Evolutionary conservation across 2,888 invertebrate species (phyloP), one percentile per base, ranked within the genome.

Genomic region (Ditula angustiorana): DNA sequence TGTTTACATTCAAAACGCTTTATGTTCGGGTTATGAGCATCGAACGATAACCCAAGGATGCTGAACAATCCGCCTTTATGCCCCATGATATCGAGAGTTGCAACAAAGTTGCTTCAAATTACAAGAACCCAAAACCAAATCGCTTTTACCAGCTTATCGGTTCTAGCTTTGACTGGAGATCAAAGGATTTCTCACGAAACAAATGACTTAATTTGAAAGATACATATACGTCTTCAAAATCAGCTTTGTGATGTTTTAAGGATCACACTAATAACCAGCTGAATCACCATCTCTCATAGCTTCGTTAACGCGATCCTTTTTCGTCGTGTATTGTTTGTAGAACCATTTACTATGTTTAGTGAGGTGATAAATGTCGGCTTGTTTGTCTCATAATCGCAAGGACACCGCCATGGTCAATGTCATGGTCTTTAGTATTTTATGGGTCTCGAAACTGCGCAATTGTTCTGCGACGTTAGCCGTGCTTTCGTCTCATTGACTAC

Each of bases 331-430:
- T 52, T 61, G 61, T 61, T 47, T 64, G 53, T 30, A 37, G n/a
- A 61, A 46, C 46, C 30, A 58, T 62, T 53, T 59, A 62, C 62
- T 60, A 21, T 47, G 49, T 53, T 62, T 56, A 53, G 58, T 64
- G 63, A 58, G 52, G 52, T 58, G 63, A 58, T 64, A 53, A 46
- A 58, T 24, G 57, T 44, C 47, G 58, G 53, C 68, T 66, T 72
- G 71, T 76, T 73, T 72, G 78, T 75, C 67, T 71, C 67, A 72
- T 59, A 67, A 72, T 72, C 67, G 68, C 84, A 88, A 87, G 86
- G 84, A 83, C 86, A 75, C 71, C 64, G 66, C 73, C 72, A 78
- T 79, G 79, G 77, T 79, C 82, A 85, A 87, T 84, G 86, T 84
- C 86, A 82, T 73, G 78, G 74, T 72, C 69, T 74, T 75, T 67